These are phyloP conservation scores for Drosophila lutescens DNA, from an alignment of 2,888 invertebrate genomes.

Conservation along the genomic window DNA sequence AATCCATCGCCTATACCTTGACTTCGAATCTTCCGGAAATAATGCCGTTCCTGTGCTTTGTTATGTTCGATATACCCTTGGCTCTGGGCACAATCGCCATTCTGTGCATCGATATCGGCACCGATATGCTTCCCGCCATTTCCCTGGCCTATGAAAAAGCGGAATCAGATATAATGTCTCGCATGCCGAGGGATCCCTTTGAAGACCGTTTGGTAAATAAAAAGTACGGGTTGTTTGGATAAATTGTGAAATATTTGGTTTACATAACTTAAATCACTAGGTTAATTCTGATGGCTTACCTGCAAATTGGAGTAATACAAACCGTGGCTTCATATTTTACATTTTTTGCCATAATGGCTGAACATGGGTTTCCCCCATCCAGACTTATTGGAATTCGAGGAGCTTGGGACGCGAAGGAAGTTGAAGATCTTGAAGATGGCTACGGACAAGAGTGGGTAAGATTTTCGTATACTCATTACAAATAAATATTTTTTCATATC, in stretches of 20 bases:
- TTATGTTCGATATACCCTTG: slow-evolving; percentile 96
- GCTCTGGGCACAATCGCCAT: slow-evolving; percentile 98
- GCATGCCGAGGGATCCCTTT: slow-evolving; percentile 92
- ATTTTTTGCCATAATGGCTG: slow-evolving; percentile 4
- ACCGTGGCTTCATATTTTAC: not conserved
- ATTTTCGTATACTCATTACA: not conserved
- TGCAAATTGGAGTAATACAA: slow-evolving; percentile 6
- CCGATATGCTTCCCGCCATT: slow-evolving; percentile 97
- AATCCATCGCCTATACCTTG: slow-evolving; percentile 98
- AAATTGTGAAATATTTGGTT: not conserved
- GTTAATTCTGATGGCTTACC: slow-evolving; percentile 3
- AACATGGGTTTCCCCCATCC: slow-evolving; percentile 1
- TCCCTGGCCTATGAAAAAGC: slow-evolving; percentile 94
- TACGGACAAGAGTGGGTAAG: slow-evolving; percentile 87
- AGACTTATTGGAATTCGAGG: slow-evolving; percentile 2
- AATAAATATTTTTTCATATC: not conserved
- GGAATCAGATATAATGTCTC: slow-evolving; percentile 94
- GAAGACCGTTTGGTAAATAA: slow-evolving; percentile 93
- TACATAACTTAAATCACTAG: not conserved
- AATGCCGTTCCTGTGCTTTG: slow-evolving; percentile 98
- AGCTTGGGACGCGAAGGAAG: not conserved
- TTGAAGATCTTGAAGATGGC: slow-evolving; percentile 1
- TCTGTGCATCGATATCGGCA: slow-evolving; percentile 99
- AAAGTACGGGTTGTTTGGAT: slow-evolving; percentile 70
- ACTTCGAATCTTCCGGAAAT: slow-evolving; percentile 99